Evolutionary conservation across 2,888 invertebrate species (phyloP), one percentile per base, ranked within the genome.

Genomic region (Eupithecia inturbata): DNA sequence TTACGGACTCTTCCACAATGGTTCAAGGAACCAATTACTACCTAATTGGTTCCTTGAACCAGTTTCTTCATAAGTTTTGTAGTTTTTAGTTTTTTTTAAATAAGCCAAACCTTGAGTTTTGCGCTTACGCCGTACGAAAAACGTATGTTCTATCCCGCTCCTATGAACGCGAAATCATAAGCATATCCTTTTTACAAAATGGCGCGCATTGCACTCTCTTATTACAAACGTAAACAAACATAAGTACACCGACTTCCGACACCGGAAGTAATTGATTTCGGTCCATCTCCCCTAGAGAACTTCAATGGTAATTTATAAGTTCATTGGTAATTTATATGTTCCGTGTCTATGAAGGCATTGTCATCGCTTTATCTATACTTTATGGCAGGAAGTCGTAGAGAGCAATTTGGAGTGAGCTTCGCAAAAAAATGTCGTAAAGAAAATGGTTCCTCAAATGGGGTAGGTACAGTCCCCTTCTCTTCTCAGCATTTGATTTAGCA

Each of bases 211-310:
- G n/a, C 9, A 53, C 22, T 57, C 3, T n/a, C 57, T 57, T 57
- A 57, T 26, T 26, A n/a, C 22, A 9, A 62, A 62, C 16, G 19
- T 62, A 62, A 62, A 62, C 31, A 62, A 62, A 62, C 28, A 16
- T 62, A 62, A 62, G 62, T 31, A 62, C 62, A 19, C 3, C 62
- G 49, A 28, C 60, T 69, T 74, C 74, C 74, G 16, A 16, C 41
- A 49, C 60, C 80, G 83, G 83, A 83, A 82, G 82, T 70, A 78
- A 82, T 83, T 80, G 79, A 82, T 82, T 77, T 78, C 77, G 78
- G 75, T 74, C 71, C 73, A 77, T 72, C 72, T 72, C 72, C 67
- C 77, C 69, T 73, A 63, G 57, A 68, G 4, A 53, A 57, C 36
- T 75, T 79, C 45, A 70, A 69, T 71, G 16, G 69, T 75, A 60